Conservation (phyloP, 1,140 invertebrate species). For the Drosophila sturtevanti region DNA sequence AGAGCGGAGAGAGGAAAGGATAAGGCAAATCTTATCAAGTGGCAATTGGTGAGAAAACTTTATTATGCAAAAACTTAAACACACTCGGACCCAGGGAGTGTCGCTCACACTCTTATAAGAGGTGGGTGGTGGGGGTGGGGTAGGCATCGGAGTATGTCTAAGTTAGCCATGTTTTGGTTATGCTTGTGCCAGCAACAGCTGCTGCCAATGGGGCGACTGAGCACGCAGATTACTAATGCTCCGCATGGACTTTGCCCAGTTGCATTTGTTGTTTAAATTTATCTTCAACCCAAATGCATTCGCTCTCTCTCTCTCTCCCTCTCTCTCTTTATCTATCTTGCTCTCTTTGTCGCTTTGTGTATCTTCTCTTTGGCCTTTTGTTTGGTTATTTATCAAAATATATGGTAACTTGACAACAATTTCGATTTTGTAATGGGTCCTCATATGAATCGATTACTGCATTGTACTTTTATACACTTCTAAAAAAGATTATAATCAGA, state of each 20-base stretch:
- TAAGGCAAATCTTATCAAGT: conserved; percentile 35
- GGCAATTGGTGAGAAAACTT: conserved; percentile 30
- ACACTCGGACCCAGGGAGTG: not conserved
- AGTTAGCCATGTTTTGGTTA: conserved; percentile 37
- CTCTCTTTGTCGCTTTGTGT: not conserved
- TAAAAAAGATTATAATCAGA: not conserved
- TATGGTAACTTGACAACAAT: conserved; percentile 28
- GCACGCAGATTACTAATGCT: conserved; percentile 56
- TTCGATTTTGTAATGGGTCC: not conserved
- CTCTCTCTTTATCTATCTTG: not conserved
- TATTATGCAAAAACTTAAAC: conserved; percentile 18
- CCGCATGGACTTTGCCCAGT: conserved; percentile 58
- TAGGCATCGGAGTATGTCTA: not conserved
- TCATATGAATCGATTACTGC: not conserved
- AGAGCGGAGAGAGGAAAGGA: not conserved
- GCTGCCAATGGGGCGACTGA: conserved; percentile 37
- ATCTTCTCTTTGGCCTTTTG: conserved; percentile 4
- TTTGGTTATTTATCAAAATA: conserved; percentile 41
- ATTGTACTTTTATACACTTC: not conserved
- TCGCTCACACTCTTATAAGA: not conserved
- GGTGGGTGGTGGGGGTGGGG: not conserved
- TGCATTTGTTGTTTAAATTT: conserved; percentile 28
- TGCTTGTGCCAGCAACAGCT: conserved; percentile 27
- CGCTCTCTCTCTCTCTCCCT: not conserved
- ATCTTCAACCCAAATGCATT: conserved; percentile 31